Base-by-base conservation (phyloP, 2,797 vertebrate genomes). In the Enteromius anoplus region DNA sequence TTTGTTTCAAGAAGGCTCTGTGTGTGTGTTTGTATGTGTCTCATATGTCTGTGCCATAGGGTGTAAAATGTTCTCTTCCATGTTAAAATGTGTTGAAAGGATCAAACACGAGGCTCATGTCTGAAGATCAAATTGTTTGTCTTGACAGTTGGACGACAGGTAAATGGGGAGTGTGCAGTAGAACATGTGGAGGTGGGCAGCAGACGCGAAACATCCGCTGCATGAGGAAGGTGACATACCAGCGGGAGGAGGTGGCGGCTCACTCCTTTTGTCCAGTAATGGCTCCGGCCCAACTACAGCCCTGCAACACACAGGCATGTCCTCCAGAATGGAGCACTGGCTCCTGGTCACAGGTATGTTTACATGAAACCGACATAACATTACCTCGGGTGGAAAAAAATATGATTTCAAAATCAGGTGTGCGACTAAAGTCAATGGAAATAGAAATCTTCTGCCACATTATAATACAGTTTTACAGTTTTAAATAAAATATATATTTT, bases 311-410 rank as follows among this genome's bases (percentile, higher is more conserved):
- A 55, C 95, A 96, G 23, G 89, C 93, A 85, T 99, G 98, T 80
- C 97, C 96, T 0, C 96, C 97, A 0, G 93, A 96, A 83, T 99
- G 98, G 98, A 96, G 92, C 90, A 91, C 90, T 0, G 96, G 96
- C 0, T 92, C 94, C 0, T 99, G 98, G 98, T 96, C 97, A 73
- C 96, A 97, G 97, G 98, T 99, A 93, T 91, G 80, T 3, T 29
- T 4, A 53, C 2, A 45, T 60, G 29, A 21, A 34, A 58, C 53
- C 34, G 14, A 75, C 51, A 58, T 4, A 37, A 58, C 51, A 58
- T 21, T 66, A 37, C 17, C 17, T 37, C 32, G 17, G 37, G 3
- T 37, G 17, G 3, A 37, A 37, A 66, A 37, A 19, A 64, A 29
- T 62, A 62, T 12, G 26, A 62, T 15, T 3, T 58, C 53, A 10